phyloP scores from a whole-genome alignment of 2,797 vertebrate genomes.

The Dicrostonyx torquatus region DNA sequence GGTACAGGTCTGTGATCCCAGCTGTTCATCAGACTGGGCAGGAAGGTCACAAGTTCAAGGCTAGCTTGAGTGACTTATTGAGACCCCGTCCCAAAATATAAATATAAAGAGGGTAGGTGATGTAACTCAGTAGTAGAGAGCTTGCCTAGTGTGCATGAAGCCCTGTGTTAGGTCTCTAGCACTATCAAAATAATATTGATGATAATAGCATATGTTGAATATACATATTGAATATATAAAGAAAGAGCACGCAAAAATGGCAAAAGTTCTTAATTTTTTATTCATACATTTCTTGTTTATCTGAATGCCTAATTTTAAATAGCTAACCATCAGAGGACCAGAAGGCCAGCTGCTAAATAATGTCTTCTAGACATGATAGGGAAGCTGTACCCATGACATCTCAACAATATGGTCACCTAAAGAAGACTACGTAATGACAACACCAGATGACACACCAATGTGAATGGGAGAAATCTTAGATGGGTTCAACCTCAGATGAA shows the following conservation, averaged over 20 bases:
- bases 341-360: not conserved
- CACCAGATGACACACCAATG: not conserved
- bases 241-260: not conserved
- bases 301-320: constrained; percentile 5
- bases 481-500: not conserved
- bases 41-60: not conserved
- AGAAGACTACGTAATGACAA: not conserved
- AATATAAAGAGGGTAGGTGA: not conserved
- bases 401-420: not conserved
- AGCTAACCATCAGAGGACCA: not conserved
- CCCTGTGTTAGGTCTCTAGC: not conserved
- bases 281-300: not conserved
- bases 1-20: not conserved
- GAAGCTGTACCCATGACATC: not conserved
- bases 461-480: not conserved
- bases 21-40: not conserved
- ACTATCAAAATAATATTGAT: not conserved
- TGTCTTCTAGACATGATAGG: not conserved
- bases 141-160: not conserved
- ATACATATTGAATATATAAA: not conserved
- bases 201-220: not conserved
- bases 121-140: not conserved
- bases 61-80: not conserved
- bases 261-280: not conserved
- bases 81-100: not conserved